phyloP scores from a whole-genome alignment of 1,140 invertebrate species.

The Bathynomus jamesi region DNA sequence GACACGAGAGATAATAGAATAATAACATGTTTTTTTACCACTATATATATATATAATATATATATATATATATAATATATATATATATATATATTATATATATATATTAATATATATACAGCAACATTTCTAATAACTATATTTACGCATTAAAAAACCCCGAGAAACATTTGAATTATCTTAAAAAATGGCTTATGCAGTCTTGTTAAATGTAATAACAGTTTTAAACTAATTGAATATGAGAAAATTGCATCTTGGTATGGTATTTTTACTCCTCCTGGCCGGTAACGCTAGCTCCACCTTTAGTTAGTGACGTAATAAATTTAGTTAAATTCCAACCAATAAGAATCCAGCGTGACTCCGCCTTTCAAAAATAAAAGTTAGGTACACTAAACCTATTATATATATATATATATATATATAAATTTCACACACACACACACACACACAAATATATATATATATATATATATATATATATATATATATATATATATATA shows the following conservation, averaged over 20 bases:
- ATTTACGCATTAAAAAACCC: background rate
- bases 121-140: background rate
- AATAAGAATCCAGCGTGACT: background rate
- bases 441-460: background rate
- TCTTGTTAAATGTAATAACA: background rate
- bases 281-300: background rate
- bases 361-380: background rate
- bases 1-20: no score
- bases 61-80: no score
- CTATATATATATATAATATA: no score
- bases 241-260: background rate
- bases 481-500: background rate
- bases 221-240: conserved; percentile 1
- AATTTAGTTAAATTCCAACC: background rate
- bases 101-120: no score
- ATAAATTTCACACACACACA: background rate
- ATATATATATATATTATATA: no score
- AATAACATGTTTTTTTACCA: no score
- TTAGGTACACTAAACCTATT: background rate
- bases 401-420: conserved; percentile 3
- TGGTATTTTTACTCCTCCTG: background rate
- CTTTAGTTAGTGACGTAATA: background rate
- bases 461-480: conserved; percentile 2
- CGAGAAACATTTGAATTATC: background rate
- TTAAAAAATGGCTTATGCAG: background rate